Evolutionary conservation across 2,113 vertebrate genomes (phyloP), one percentile per base, ranked within the genome.

Genomic region (Cinclus cinclus): DNA sequence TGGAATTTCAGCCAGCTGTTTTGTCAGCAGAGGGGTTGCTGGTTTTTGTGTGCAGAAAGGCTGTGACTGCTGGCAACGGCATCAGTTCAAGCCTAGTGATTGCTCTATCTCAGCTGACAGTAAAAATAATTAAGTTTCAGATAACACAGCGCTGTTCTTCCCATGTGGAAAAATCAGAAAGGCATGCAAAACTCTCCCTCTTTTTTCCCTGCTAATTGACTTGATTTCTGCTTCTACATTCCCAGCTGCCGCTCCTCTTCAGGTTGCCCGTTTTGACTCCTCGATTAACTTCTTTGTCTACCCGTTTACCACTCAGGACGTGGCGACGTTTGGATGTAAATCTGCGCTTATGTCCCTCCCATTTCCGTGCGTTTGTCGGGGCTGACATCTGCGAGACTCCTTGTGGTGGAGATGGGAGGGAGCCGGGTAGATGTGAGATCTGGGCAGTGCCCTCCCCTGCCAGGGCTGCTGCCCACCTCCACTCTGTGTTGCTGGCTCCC

Each of bases 231-330:
- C 80, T 83, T 93, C 80, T 74, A 79, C 80, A 81, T 78, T 96
- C 88, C 86, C 95, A 95, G 92, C 90, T 96, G 95, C 94, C 17
- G 15, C 62, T 91, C 89, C 90, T 91, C 96, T 94, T 94, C 90
- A 94, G 87, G 91, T 83, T 92, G 90, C 96, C 94, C 92, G 92
- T 95, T 96, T 63, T 95, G 94, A 96, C 94, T 97, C 83, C 90
- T 86, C 13, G 63, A 95, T 96, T 97, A 96, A 93, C 90, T 95
- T 95, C 96, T 96, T 96, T 97, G 92, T 97, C 92, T 92, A 90
- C 64, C 83, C 85, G 2, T 95, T 96, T 96, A 96, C 93, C 95
- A 95, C 92, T 95, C 75, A 58, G 90, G 88, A 93, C 93, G 80
- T n/a, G 69, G 71, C 33, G 92, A 96, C 94, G 93, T 96, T 93